phyloP scores from a whole-genome alignment of 1,140 invertebrate genomes.

The Heliothis subflexa region DNA sequence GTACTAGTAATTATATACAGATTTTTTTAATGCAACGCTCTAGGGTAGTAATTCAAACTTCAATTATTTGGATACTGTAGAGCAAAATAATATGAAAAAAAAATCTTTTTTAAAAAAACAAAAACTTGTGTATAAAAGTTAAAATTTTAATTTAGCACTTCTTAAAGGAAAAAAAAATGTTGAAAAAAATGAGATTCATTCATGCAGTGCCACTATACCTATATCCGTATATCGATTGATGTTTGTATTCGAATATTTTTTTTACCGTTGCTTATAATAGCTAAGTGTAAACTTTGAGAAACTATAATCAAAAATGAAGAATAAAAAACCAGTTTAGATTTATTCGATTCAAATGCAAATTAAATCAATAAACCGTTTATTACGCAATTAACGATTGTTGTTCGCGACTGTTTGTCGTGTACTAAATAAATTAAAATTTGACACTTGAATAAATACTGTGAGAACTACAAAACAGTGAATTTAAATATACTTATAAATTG shows the following conservation, averaged over 20 bases:
- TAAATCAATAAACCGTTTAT: constrained; percentile 33
- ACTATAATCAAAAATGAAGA: background rate
- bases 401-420: constrained; percentile 16
- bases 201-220: too few species aligned
- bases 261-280: background rate
- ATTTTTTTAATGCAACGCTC: too few species aligned
- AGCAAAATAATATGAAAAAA: too few species aligned
- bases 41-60: too few species aligned
- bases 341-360: constrained; percentile 43
- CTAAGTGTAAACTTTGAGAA: background rate
- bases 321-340: constrained; percentile 49
- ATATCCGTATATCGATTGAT: too few species aligned
- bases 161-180: too few species aligned
- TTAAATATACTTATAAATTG: background rate
- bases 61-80: too few species aligned
- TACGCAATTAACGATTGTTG: constrained; percentile 20
- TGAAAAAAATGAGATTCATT: too few species aligned
- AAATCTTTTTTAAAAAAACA: too few species aligned
- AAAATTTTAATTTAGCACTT: too few species aligned
- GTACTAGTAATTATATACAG: too few species aligned
- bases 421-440: constrained; percentile 17
- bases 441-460: background rate
- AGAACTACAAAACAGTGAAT: background rate
- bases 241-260: background rate
- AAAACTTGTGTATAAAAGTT: too few species aligned